Base-by-base conservation (phyloP, 1,140 invertebrate genomes). In the Anastrepha obliqua region DNA sequence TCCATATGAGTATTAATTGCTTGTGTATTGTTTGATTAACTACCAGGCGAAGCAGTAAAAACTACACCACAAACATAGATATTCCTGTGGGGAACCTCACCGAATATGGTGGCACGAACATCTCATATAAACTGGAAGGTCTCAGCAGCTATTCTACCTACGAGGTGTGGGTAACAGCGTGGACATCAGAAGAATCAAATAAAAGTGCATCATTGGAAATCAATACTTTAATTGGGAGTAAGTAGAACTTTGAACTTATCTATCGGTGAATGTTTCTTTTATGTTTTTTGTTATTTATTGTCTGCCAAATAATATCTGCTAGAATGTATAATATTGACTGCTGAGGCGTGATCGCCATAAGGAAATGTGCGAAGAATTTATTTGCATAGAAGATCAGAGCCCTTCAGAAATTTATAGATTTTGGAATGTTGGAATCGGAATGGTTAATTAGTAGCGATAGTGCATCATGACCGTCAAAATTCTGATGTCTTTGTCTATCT, bases 211-310 rank as follows among this genome's bases (percentile, higher is more conserved):
- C 20, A n/a, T n/a, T 87, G 1, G 11, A 67, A 15, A 62, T 88
- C 15, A 85, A n/a, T 51, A 88, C 88, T 13, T 60, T 88, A 3
- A 70, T 88, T 17, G 88, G 88, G 47, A 88, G 88, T 88, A 81
- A 67, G 86, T 85, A 85, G 4, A 70, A 86, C 51, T 55, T 55
- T 11, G 11, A 55, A 55, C 51, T 55, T 55, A 8, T 8, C 51
- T 55, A n/a, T 51, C n/a, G 4, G 44, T 58, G 51, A 55, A 55
- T 55, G 51, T 58, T 85, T 4, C 0, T 85, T 58, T 15, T 29
- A n/a, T n/a, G n/a, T n/a, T n/a, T n/a, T n/a, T n/a, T n/a, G n/a
- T n/a, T n/a, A n/a, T n/a, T n/a, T n/a, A n/a, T n/a, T 29, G 29
- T 29, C 29, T 29, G 29, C 29, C 29, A 29, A 29, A 29, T 29